Percentiles rank a stretch among this genome's conserved stretches.
Conservation (phyloP, 2,888 invertebrate species). For the Eremobia ochroleuca region DNA sequence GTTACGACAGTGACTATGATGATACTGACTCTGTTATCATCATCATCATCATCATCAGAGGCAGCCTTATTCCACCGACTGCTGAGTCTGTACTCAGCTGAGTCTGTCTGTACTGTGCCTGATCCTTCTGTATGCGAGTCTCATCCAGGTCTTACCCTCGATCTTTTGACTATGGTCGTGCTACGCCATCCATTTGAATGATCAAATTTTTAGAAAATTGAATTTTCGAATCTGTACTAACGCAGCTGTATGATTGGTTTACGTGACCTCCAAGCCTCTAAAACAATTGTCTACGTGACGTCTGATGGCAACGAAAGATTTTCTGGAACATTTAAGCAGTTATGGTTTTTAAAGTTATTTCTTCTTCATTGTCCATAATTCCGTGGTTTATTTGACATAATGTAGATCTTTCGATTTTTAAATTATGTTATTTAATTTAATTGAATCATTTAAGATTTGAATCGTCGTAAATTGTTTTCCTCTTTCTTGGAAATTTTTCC, state of each 20-base stretch:
- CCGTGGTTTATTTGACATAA: neutral
- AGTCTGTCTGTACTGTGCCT: no score
- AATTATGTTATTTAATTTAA: neutral
- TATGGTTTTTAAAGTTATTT: neutral
- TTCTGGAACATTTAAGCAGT: neutral
- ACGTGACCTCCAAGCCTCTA: slow-evolving; percentile 44
- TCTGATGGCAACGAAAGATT: slow-evolving; percentile 4
- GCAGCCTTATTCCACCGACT: neutral
- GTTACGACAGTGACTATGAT: neutral
- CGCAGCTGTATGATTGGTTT: neutral
- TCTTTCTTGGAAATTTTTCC: neutral
- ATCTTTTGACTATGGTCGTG: neutral
- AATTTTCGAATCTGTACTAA: neutral
- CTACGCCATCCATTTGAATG: neutral
- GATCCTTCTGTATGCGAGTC: no score
- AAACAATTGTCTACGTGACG: slow-evolving; percentile 46
- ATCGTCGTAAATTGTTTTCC: neutral
- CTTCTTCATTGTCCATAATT: neutral
- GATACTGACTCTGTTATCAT: no score
- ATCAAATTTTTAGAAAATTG: neutral
- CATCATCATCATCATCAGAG: neutral
- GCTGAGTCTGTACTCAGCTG: no score
- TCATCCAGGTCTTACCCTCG: neutral
- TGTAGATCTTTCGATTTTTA: neutral
- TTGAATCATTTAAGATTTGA: neutral